A percentile compares a stretch with the other conserved stretches of the same genome.
These are phyloP conservation scores for Catharus fuscescens DNA, from an alignment of 2,113 vertebrate species.

Conservation along the genomic window DNA sequence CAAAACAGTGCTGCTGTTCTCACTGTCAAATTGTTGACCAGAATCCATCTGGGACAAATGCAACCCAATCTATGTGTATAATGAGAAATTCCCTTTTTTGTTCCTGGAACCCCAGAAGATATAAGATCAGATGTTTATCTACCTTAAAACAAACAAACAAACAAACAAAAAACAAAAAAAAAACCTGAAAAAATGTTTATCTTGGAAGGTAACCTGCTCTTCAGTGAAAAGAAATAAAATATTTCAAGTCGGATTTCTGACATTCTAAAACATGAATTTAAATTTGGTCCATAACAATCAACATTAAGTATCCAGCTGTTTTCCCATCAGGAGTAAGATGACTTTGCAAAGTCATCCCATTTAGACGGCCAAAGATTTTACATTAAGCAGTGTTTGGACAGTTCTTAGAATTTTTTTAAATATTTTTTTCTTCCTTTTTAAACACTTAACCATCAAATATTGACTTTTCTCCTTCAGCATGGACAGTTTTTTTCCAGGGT, in stretches of 20 bases:
- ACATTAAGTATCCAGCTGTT: background rate
- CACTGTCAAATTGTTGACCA: background rate
- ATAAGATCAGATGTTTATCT: background rate
- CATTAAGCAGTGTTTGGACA: background rate
- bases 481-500: background rate
- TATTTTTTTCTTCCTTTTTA: background rate
- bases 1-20: background rate
- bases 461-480: background rate
- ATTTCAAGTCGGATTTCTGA: background rate
- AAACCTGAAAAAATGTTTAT: background rate
- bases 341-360: background rate
- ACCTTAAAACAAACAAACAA: background rate
- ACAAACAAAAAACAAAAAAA: background rate
- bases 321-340: background rate
- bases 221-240: background rate
- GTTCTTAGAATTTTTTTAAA: background rate
- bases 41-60: background rate
- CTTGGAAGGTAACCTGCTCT: background rate
- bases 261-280: background rate
- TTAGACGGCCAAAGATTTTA: background rate
- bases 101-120: background rate
- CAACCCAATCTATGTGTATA: background rate
- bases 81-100: background rate
- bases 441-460: background rate
- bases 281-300: background rate